These are phyloP conservation scores for Limnephilus rhombicus DNA, from an alignment of 2,888 invertebrate genomes.

Conservation along the genomic window DNA sequence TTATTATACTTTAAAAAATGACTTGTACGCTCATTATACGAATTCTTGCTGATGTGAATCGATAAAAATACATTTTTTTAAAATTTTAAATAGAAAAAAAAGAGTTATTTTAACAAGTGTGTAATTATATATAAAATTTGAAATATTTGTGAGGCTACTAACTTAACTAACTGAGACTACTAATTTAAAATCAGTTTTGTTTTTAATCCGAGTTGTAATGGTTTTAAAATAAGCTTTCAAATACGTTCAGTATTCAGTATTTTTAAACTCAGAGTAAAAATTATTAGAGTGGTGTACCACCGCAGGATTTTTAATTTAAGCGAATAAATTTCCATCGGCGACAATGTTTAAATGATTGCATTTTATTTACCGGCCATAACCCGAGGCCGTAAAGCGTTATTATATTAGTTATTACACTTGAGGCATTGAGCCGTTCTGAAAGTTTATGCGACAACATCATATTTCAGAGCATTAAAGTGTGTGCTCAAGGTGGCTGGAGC, in stretches of 20 bases:
- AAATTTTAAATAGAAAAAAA: too few species aligned
- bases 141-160: too few species aligned
- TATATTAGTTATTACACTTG: slow-evolving; percentile 21
- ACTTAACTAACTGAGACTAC: too few species aligned
- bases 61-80: too few species aligned
- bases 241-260: neutral
- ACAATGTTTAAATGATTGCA: slow-evolving; percentile 19
- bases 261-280: neutral
- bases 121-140: too few species aligned
- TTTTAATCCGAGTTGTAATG: too few species aligned
- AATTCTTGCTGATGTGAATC: too few species aligned
- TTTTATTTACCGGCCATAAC: slow-evolving; percentile 7
- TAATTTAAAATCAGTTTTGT: too few species aligned
- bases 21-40: too few species aligned
- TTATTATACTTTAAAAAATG: too few species aligned
- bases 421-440: slow-evolving; percentile 40
- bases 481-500: neutral
- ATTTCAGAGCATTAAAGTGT: slow-evolving; percentile 48
- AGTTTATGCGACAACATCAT: slow-evolving; percentile 47
- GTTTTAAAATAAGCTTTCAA: neutral
- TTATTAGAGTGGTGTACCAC: neutral
- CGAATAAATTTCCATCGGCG: neutral
- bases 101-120: too few species aligned
- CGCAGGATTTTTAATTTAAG: neutral
- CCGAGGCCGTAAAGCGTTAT: slow-evolving; percentile 28